These are phyloP conservation scores for Euschistus heros DNA, from an alignment of 1,140 invertebrate species.

Conservation along the genomic window DNA sequence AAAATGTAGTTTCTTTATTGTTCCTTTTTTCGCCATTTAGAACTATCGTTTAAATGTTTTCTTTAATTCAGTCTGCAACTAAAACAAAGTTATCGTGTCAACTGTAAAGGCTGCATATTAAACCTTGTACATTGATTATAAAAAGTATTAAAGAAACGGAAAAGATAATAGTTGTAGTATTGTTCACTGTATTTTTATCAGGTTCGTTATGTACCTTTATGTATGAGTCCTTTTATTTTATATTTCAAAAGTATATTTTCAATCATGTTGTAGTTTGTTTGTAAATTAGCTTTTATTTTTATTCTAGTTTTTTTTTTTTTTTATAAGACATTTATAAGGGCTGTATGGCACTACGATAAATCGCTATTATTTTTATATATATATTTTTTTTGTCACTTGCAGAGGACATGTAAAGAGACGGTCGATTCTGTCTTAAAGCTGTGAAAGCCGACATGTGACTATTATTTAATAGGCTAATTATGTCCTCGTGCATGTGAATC, in stretches of 20 bases:
- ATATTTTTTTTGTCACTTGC: too few relatives aligned
- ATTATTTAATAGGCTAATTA: too few relatives aligned
- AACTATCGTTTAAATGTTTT: not conserved
- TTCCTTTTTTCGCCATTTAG: slow-evolving; percentile 1
- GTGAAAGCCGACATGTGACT: too few relatives aligned
- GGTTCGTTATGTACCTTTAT: slow-evolving; percentile 10
- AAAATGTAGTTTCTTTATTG: slow-evolving; percentile 17
- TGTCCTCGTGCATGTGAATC: too few relatives aligned
- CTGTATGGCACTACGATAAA: not conserved
- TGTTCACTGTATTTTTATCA: slow-evolving; percentile 1
- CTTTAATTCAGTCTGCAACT: slow-evolving; percentile 9
- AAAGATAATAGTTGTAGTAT: slow-evolving; percentile 5
- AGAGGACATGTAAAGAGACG: too few relatives aligned
- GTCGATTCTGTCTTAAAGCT: too few relatives aligned
- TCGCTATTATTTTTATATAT: too few relatives aligned
- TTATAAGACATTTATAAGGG: not conserved
- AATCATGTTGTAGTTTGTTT: not conserved
- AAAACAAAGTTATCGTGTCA: not conserved
- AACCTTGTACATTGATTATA: not conserved
- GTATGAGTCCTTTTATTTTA: slow-evolving; percentile 4
- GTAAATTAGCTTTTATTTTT: slow-evolving; percentile 10
- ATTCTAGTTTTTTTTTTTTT: not conserved
- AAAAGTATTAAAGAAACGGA: slow-evolving; percentile 9
- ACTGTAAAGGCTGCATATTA: slow-evolving; percentile 9
- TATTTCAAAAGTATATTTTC: slow-evolving; percentile 8